A percentile compares a stretch with the other conserved stretches of the same genome.
phyloP scores from a whole-genome alignment of 64 coral and sea anemone genomes.

The Pocillopora verrucosa region DNA sequence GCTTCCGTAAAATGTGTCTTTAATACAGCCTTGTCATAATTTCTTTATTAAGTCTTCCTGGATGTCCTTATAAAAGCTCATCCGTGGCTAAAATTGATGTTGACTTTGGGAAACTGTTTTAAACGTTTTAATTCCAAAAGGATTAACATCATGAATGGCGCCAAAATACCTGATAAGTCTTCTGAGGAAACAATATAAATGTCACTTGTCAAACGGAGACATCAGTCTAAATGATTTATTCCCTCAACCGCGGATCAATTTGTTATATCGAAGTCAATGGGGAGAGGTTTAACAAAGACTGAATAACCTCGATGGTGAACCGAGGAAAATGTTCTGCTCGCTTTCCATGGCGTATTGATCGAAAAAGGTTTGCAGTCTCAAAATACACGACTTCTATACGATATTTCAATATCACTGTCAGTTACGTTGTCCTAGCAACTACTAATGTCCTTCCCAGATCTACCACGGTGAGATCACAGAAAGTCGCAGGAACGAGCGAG shows the following conservation, averaged over 20 bases:
- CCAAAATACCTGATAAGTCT: neutral
- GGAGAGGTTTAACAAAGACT: neutral
- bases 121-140: conserved; percentile 19
- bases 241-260: neutral
- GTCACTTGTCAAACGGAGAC: neutral
- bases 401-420: too few relatives aligned
- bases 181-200: neutral
- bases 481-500: too few relatives aligned
- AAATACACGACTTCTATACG: too few relatives aligned
- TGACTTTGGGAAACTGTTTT: neutral
- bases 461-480: too few relatives aligned
- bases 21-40: neutral
- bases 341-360: too few relatives aligned
- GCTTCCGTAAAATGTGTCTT: too few relatives aligned
- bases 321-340: too few relatives aligned
- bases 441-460: too few relatives aligned
- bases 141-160: neutral
- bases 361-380: too few relatives aligned
- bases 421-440: too few relatives aligned
- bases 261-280: neutral
- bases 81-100: neutral
- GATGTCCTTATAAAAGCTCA: neutral
- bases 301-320: too few relatives aligned
- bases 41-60: too few relatives aligned
- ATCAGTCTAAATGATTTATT: neutral